Percentiles rank a stretch among this genome's conserved stretches.
Evolutionary conservation across 2,888 invertebrate genomes (phyloP).

Genomic region (Litoditis marina): DNA sequence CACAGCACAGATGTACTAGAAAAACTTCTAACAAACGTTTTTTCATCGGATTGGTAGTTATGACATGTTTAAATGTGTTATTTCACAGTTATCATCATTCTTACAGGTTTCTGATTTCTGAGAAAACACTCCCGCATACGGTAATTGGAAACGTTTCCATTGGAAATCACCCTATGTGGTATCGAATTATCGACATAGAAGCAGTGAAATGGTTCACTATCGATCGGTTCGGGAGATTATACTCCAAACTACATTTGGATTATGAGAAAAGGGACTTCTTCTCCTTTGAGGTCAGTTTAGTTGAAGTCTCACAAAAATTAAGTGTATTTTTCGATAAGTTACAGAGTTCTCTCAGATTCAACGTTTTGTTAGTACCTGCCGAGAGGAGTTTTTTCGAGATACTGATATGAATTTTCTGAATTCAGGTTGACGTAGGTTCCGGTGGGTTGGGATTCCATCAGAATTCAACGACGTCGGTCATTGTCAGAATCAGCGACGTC

Average conservation of each 20-base stretch:
- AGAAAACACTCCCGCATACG: conserved; percentile 17
- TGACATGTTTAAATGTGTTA: no score
- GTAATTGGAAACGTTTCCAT: conserved; percentile 29
- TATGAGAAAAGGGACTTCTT: conserved; percentile 1
- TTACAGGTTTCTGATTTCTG: conserved; percentile 29
- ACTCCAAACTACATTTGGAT: conserved; percentile 18
- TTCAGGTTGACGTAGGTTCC: conserved; percentile 20
- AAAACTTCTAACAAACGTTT: no score
- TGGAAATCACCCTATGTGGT: conserved; percentile 14
- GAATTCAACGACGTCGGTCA: conserved; percentile 18
- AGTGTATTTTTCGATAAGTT: no score
- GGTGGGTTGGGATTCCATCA: conserved; percentile 6
- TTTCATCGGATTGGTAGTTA: no score
- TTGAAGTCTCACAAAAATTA: no score
- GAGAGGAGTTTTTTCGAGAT: no score
- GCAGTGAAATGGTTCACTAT: conserved; percentile 21
- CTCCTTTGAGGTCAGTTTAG: conserved; percentile 16
- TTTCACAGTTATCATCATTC: neutral
- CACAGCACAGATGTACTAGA: no score
- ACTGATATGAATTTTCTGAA: no score
- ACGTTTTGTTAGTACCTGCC: no score
- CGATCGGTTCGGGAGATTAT: conserved; percentile 30
- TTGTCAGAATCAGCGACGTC: conserved; percentile 28
- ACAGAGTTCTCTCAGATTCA: no score
- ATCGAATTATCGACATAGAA: conserved; percentile 25